Conservation (phyloP, 2,797 vertebrate species). For the Falco novaeseelandiae region DNA sequence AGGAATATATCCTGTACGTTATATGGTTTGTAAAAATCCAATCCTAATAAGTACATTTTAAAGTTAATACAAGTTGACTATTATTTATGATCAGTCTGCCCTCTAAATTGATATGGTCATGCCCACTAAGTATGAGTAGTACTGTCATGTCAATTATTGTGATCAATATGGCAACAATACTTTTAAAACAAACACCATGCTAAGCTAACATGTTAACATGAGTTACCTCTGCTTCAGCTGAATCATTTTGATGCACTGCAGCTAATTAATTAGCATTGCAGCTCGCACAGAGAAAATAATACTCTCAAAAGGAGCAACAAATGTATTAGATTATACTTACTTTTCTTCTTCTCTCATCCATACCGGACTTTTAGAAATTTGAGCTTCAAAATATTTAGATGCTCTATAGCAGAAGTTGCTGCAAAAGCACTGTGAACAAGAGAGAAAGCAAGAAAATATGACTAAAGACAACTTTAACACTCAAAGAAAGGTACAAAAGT, state of each 20-base stretch:
- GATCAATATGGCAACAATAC: neutral
- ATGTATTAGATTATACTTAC: slow-evolving; percentile 69
- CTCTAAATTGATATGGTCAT: neutral
- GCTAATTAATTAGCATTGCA: neutral
- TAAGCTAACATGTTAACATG: neutral
- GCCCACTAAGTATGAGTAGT: neutral
- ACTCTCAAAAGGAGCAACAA: neutral
- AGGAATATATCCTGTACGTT: neutral
- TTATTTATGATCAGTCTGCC: neutral
- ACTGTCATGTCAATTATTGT: neutral
- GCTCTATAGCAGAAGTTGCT: slow-evolving; percentile 96
- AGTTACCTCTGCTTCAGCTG: neutral
- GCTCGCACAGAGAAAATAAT: neutral
- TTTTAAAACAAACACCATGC: neutral
- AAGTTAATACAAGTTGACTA: neutral
- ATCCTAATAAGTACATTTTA: neutral
- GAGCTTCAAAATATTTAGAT: slow-evolving; percentile 91
- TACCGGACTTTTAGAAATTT: slow-evolving; percentile 89
- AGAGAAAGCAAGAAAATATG: neutral
- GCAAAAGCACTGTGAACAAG: slow-evolving; percentile 87
- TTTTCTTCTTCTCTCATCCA: slow-evolving; percentile 90
- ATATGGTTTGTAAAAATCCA: neutral
- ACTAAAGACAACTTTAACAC: neutral
- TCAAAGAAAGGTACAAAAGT: neutral
- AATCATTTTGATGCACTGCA: neutral